phyloP scores from a whole-genome alignment of 1,140 invertebrate genomes.

The Glossosoma conforme region DNA sequence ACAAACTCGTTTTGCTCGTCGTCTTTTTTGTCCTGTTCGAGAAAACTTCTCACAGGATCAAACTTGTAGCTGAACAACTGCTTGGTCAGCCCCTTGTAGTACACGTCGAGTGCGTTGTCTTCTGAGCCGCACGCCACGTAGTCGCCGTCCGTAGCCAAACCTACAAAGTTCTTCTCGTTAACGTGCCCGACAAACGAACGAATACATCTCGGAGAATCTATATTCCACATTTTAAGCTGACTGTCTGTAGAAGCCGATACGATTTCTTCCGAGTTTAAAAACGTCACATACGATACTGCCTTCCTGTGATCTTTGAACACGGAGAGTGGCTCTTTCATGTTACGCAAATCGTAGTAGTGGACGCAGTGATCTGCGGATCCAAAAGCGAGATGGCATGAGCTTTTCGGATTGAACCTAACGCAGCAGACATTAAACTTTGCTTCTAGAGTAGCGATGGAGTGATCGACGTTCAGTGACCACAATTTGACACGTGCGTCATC shows the following conservation, averaged over 20 bases:
- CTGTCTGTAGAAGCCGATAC: slow-evolving; percentile 95
- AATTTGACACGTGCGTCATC: slow-evolving; percentile 94
- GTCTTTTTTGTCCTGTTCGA: slow-evolving; percentile 71
- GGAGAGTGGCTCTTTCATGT: slow-evolving; percentile 75
- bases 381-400: slow-evolving; percentile 83
- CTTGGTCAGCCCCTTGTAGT: slow-evolving; percentile 87
- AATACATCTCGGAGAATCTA: slow-evolving; percentile 72
- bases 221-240: slow-evolving; percentile 90
- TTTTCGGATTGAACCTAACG: slow-evolving; percentile 92
- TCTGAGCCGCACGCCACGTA: slow-evolving; percentile 95
- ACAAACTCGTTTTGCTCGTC: slow-evolving; percentile 90
- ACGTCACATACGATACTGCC: slow-evolving; percentile 95
- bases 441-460: slow-evolving; percentile 82
- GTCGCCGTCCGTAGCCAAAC: slow-evolving; percentile 90
- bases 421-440: slow-evolving; percentile 95
- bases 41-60: slow-evolving; percentile 73
- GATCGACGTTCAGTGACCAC: slow-evolving; percentile 84
- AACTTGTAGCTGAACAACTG: slow-evolving; percentile 87
- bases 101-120: slow-evolving; percentile 91
- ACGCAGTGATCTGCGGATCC: slow-evolving; percentile 96
- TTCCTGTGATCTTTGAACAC: slow-evolving; percentile 91
- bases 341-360: slow-evolving; percentile 92
- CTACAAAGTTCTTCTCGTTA: slow-evolving; percentile 97
- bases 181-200: slow-evolving; percentile 89
- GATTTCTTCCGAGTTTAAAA: slow-evolving; percentile 82